Evolutionary conservation across 2,888 invertebrate species (phyloP).

Genomic region (Drosophila fungiperda): DNA sequence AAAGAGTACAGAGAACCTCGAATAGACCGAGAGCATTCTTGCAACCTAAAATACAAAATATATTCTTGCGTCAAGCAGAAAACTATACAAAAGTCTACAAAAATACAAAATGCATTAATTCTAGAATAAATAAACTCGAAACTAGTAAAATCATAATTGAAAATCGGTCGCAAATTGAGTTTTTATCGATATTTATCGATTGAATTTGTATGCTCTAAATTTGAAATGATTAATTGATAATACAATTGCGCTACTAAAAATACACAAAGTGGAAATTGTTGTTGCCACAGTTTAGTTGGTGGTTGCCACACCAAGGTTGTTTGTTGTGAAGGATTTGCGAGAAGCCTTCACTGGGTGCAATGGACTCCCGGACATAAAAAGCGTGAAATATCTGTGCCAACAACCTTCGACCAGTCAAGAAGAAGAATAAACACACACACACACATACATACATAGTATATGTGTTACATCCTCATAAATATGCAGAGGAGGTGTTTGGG

Average conservation of each 20-base stretch:
- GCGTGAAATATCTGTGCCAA: conserved; percentile 61
- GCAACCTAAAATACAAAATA: background rate
- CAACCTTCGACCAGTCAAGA: conserved; percentile 54
- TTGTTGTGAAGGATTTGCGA: conserved; percentile 29
- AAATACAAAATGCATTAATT: background rate
- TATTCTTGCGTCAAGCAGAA: background rate
- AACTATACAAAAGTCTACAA: background rate
- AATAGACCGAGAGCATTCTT: no score
- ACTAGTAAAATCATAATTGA: background rate
- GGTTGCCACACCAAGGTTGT: conserved; percentile 45
- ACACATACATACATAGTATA: background rate
- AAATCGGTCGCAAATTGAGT: background rate
- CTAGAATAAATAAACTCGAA: background rate
- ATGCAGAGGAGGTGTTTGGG: conserved; percentile 45
- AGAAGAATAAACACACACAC: conserved; percentile 2
- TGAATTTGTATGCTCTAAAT: background rate
- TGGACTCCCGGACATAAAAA: conserved; percentile 37
- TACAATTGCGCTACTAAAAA: background rate
- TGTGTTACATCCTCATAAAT: conserved; percentile 54
- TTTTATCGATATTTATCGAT: background rate
- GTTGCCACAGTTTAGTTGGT: conserved; percentile 1
- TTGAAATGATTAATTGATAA: background rate
- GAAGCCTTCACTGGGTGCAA: conserved; percentile 53
- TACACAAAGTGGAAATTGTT: background rate
- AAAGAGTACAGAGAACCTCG: no score